Evolutionary conservation across 1,140 invertebrate species (phyloP), one percentile per base, ranked within the genome.

Genomic region (Wiebesia pumilae): DNA sequence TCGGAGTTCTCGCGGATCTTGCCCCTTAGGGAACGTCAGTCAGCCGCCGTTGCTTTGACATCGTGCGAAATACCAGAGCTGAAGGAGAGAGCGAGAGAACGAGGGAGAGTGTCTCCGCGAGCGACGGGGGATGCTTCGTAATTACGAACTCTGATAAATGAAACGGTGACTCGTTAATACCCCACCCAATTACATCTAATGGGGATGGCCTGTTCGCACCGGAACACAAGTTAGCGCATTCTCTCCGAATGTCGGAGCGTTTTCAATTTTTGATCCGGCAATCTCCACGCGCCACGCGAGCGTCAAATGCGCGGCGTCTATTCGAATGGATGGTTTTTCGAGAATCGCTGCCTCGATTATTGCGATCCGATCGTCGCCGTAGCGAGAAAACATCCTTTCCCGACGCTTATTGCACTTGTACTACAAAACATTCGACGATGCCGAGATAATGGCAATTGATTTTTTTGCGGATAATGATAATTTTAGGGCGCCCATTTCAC

Each of bases 121-220:
- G 27, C 80, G 51, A 78, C 24, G 73, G 90, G 88, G 89, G 90
- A 91, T 91, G 91, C 90, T 93, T 93, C 91, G 93, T 93, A 94
- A 94, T 94, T 94, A 94, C 92, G 88, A 88, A 87, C 87, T 89
- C 91, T 94, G 92, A 94, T 94, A 93, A 94, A 94, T 94, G 92
- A 91, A 94, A 90, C 92, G 91, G 89, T 91, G 93, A 93, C 92
- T 93, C 92, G 92, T 93, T 94, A 93, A 94, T 94, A 91, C 92
- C 90, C 89, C 91, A 62, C 77, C 92, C 93, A 93, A 93, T 93
- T 93, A 93, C 91, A 92, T 90, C 89, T 91, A 91, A 93, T 92
- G 90, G 92, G 90, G 90, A 92, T 89, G 73, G 12, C 3, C 2
- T n/a, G 35, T 81, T 85, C 62, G 40, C 75, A 12, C n/a, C 65